Conservation (phyloP, 2,113 vertebrate genomes). For the Ailurus styani region DNA sequence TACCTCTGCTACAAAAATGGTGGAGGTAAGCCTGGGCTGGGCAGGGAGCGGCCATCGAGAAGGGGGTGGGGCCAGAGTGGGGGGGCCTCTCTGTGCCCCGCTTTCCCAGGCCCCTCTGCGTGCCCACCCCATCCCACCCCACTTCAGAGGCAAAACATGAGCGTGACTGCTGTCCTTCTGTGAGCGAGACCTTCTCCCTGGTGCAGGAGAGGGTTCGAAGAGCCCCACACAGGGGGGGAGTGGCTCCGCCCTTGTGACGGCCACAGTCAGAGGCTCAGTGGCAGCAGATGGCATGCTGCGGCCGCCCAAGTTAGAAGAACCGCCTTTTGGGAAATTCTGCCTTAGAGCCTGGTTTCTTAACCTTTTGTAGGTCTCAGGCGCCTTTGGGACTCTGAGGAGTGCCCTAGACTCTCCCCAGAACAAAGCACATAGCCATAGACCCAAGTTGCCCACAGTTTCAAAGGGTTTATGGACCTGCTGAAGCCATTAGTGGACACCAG, state of each 20-base stretch:
- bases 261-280: accelerated
- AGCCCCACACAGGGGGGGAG: neutral
- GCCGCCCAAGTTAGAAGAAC: accelerated
- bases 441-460: neutral
- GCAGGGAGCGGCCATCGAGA: accelerated
- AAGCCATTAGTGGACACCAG: neutral
- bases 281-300: neutral
- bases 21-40: constrained; percentile 87
- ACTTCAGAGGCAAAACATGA: neutral
- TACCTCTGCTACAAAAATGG: constrained; percentile 99
- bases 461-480: neutral
- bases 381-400: neutral
- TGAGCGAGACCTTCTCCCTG: neutral
- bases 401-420: neutral
- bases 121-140: neutral
- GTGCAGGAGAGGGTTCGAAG: too few relatives aligned
- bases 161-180: neutral
- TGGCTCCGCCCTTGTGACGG: accelerated
- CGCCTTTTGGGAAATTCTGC: neutral
- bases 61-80: accelerated
- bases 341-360: constrained; percentile 10
- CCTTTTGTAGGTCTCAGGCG: neutral
- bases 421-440: neutral
- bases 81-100: neutral
- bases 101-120: accelerated